Evolutionary conservation across 2,113 vertebrate species (phyloP).

Genomic region (Poecilia latipinna): DNA sequence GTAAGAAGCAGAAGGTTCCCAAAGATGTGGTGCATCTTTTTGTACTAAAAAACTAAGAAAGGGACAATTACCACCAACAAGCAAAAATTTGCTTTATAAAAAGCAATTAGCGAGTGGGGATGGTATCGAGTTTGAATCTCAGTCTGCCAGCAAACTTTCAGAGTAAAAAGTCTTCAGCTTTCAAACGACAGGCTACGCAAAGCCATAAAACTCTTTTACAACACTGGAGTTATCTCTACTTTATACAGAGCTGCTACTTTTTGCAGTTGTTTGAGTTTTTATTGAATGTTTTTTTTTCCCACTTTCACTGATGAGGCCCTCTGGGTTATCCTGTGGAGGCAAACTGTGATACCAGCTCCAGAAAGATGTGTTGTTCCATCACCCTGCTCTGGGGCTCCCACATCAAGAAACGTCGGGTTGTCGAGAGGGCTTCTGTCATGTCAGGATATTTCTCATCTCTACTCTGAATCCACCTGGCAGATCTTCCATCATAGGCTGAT

Average conservation of each 20-base stretch:
- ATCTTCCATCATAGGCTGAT: slow-evolving; percentile 61
- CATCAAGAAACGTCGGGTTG: slow-evolving; percentile 53
- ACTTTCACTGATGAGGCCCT: slow-evolving; percentile 29
- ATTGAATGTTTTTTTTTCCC: slow-evolving; percentile 30
- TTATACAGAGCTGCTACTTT: slow-evolving; percentile 57
- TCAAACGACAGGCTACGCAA: background rate
- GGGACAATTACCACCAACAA: too few relatives aligned
- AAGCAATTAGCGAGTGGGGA: too few relatives aligned
- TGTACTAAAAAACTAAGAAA: too few relatives aligned
- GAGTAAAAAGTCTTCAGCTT: too few relatives aligned
- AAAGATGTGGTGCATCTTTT: too few relatives aligned
- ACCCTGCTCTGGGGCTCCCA: slow-evolving; percentile 16
- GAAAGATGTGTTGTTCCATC: slow-evolving; percentile 48
- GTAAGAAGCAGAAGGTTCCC: too few relatives aligned
- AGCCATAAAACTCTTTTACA: background rate
- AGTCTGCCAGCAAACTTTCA: too few relatives aligned
- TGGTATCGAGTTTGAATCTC: too few relatives aligned
- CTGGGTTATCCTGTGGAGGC: slow-evolving; percentile 47
- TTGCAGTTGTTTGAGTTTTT: slow-evolving; percentile 64
- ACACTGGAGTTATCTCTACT: background rate
- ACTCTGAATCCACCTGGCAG: slow-evolving; percentile 67
- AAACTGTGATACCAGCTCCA: slow-evolving; percentile 45
- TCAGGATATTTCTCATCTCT: slow-evolving; percentile 74
- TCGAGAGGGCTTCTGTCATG: slow-evolving; percentile 67
- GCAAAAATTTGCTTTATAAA: too few relatives aligned